phyloP scores from a whole-genome alignment of 2,888 invertebrate genomes.

The Notocelia uddmanniana region DNA sequence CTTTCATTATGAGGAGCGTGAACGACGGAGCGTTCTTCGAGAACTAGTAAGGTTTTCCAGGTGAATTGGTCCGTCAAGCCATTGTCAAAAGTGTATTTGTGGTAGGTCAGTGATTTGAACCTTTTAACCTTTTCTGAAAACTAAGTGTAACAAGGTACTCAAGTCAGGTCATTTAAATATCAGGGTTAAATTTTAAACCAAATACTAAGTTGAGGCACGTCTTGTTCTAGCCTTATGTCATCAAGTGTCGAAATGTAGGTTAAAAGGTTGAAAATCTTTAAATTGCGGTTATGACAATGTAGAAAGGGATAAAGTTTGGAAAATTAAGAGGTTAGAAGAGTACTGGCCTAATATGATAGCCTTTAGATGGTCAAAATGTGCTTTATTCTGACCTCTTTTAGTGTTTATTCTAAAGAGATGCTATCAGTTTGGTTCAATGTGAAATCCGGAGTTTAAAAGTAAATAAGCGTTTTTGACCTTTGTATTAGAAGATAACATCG shows the following conservation, averaged over 20 bases:
- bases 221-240: not conserved
- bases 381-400: not conserved
- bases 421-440: slow-evolving; percentile 38
- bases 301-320: not conserved
- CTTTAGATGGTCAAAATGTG: not conserved
- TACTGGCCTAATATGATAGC: not conserved
- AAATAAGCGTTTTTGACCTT: not conserved
- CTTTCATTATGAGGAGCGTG: slow-evolving; percentile 36
- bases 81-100: slow-evolving; percentile 2
- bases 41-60: not conserved
- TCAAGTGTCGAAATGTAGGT: not conserved
- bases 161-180: not conserved
- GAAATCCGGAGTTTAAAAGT: not conserved
- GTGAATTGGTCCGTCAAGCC: slow-evolving; percentile 11
- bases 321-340: not conserved
- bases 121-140: slow-evolving; percentile 38
- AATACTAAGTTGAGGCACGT: not conserved
- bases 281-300: not conserved
- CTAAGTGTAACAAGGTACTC: not conserved
- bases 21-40: too few relatives aligned
- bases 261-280: slow-evolving; percentile 11
- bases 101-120: slow-evolving; percentile 36
- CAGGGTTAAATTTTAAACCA: not conserved
- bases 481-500: not conserved
- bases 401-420: slow-evolving; percentile 16